Percentiles rank a stretch among this genome's conserved stretches.
Evolutionary conservation across 2,113 vertebrate genomes (phyloP).

Genomic region (Ptyas mucosa): DNA sequence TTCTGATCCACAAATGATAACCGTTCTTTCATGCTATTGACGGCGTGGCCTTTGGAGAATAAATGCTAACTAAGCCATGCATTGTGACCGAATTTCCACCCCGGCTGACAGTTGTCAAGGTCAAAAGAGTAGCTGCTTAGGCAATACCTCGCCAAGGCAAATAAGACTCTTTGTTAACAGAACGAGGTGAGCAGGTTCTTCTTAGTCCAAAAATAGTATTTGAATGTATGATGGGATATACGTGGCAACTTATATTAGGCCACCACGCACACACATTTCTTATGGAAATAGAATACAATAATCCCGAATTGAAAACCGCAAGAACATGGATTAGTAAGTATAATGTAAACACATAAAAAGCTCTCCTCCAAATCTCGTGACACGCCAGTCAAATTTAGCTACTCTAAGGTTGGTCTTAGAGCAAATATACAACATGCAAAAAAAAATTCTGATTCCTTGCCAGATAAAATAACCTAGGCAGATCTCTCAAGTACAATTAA

Average conservation of each 20-base stretch:
- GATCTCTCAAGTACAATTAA: not conserved
- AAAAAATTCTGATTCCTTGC: not conserved
- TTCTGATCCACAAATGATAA: too few species aligned
- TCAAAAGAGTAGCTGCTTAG: not conserved
- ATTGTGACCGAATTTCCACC: not conserved
- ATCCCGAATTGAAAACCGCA: not conserved
- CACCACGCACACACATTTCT: not conserved
- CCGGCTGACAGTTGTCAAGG: not conserved
- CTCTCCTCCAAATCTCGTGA: not conserved
- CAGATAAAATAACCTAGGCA: not conserved
- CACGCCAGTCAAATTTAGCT: not conserved
- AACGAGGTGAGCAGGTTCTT: not conserved
- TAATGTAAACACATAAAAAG: not conserved
- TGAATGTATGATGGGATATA: not conserved
- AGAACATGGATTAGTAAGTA: not conserved
- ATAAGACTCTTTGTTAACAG: not conserved
- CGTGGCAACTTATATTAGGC: not conserved
- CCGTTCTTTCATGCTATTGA: not conserved
- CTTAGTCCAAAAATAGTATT: not conserved
- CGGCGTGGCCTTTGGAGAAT: not conserved
- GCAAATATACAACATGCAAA: not conserved
- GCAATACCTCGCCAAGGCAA: not conserved
- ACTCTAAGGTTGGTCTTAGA: not conserved
- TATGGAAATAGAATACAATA: not conserved
- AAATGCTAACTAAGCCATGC: not conserved